These are phyloP conservation scores for Monopis laevigella DNA, from an alignment of 2,888 invertebrate genomes.

Conservation along the genomic window DNA sequence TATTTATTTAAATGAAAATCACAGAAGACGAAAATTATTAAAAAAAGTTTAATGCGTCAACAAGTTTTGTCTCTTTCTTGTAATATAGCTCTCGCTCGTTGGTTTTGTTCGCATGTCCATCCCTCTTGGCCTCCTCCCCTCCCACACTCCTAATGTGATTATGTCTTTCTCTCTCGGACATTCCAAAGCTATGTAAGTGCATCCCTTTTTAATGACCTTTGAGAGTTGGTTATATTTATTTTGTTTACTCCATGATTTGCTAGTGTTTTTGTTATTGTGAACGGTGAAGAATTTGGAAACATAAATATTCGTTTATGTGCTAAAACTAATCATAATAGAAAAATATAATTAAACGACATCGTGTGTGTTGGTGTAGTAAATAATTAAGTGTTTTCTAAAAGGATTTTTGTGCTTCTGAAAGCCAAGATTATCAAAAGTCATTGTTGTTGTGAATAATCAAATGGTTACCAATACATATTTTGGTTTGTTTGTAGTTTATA, in stretches of 20 bases:
- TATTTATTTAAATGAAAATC: no score
- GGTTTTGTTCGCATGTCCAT: slow-evolving; percentile 17
- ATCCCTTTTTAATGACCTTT: slow-evolving; percentile 53
- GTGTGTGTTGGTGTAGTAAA: no score
- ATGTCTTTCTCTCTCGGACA: slow-evolving; percentile 28
- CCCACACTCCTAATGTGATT: slow-evolving; percentile 1
- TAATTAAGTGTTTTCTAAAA: neutral
- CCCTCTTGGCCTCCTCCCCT: slow-evolving; percentile 12
- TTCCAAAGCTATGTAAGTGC: slow-evolving; percentile 16
- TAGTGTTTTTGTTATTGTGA: slow-evolving; percentile 58
- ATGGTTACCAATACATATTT: slow-evolving; percentile 37
- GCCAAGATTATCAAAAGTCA: slow-evolving; percentile 54
- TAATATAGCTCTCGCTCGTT: slow-evolving; percentile 24
- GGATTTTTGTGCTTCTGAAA: slow-evolving; percentile 17
- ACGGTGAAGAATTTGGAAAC: slow-evolving; percentile 8
- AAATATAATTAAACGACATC: neutral
- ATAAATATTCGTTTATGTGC: neutral
- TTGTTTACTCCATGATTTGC: slow-evolving; percentile 57
- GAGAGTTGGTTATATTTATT: slow-evolving; percentile 44
- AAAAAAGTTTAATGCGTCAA: neutral
- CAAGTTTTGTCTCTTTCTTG: neutral
- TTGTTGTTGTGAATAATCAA: slow-evolving; percentile 59
- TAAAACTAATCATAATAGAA: neutral
- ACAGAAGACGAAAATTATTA: no score
- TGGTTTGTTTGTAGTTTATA: slow-evolving; percentile 30